Conservation (phyloP, 2,888 invertebrate genomes). For the Parapristionchus giblindavisi region DNA sequence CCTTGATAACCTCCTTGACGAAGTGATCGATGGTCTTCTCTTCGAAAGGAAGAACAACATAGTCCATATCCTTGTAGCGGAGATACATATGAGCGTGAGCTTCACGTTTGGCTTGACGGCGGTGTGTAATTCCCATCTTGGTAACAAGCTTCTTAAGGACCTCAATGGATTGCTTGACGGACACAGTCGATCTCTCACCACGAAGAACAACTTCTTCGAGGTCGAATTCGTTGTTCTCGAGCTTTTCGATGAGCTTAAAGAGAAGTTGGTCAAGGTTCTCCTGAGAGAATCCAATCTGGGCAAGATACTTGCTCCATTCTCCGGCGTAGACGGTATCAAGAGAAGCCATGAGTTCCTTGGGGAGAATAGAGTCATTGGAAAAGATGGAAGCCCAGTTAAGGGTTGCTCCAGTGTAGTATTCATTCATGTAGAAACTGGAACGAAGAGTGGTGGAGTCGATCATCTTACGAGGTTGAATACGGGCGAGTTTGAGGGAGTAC, state of each 20-base stretch:
- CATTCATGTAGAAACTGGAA: constrained; percentile 52
- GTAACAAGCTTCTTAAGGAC: constrained; percentile 50
- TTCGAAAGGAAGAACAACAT: constrained; percentile 59
- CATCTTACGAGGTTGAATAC: constrained; percentile 48
- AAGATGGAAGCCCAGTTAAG: constrained; percentile 55
- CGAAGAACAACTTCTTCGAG: constrained; percentile 45
- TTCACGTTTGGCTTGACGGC: constrained; percentile 41
- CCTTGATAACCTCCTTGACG: constrained; percentile 45
- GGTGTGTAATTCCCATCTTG: constrained; percentile 54
- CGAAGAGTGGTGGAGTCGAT: constrained; percentile 47
- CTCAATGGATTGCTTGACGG: constrained; percentile 42
- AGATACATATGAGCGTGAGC: constrained; percentile 50
- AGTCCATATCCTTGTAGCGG: constrained; percentile 61
- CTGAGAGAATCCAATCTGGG: constrained; percentile 51
- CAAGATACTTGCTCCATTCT: constrained; percentile 47
- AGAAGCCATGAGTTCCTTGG: constrained; percentile 53
- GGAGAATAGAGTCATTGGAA: constrained; percentile 56
- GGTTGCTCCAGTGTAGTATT: constrained; percentile 50
- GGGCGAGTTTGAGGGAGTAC: constrained; percentile 44
- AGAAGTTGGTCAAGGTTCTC: constrained; percentile 58
- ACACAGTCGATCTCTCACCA: constrained; percentile 45
- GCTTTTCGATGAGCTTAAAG: too few species aligned
- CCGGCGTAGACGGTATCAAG: constrained; percentile 59
- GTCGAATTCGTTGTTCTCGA: constrained; percentile 32
- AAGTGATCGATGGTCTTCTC: constrained; percentile 46